Percentiles rank a stretch among this genome's conserved stretches.
Conservation (phyloP, 2,113 vertebrate genomes). For the Xenopus borealis region DNA sequence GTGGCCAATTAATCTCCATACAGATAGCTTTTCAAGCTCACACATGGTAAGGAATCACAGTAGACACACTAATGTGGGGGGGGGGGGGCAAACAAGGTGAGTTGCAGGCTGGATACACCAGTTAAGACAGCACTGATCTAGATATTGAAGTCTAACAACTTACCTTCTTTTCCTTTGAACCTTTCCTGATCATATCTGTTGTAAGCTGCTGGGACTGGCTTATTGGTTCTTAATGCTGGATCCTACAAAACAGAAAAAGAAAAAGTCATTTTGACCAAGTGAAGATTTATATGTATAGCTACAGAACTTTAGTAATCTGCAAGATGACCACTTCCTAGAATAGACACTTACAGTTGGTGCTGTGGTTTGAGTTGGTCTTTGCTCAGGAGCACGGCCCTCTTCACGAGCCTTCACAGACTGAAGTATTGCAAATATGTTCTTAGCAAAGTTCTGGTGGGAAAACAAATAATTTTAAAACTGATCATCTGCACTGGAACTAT, state of each 20-base stretch:
- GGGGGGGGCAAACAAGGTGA: no score
- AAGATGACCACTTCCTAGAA: not conserved
- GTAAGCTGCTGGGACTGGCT: slow-evolving; percentile 91
- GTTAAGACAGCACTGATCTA: not conserved
- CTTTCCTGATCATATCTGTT: slow-evolving; percentile 98
- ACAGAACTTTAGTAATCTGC: no score
- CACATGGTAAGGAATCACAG: no score
- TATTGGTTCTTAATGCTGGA: slow-evolving; percentile 86
- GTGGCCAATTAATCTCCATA: no score
- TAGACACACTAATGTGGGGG: no score
- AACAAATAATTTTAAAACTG: slow-evolving; percentile 2
- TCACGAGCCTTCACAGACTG: slow-evolving; percentile 98
- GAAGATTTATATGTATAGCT: no score
- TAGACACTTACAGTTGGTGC: slow-evolving; percentile 78
- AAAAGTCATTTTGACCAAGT: no score
- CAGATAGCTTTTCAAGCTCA: no score
- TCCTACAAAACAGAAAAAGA: slow-evolving; percentile 68
- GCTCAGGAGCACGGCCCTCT: slow-evolving; percentile 92
- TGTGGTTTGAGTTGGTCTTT: slow-evolving; percentile 85
- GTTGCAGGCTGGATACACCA: no score
- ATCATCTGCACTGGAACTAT: no score
- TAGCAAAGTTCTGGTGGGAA: slow-evolving; percentile 89
- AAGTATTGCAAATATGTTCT: slow-evolving; percentile 98
- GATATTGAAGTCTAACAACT: slow-evolving; percentile 27
- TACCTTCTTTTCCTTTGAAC: slow-evolving; percentile 98